Base-by-base conservation (phyloP, 2,797 vertebrate species). In the Scleropages formosus region DNA sequence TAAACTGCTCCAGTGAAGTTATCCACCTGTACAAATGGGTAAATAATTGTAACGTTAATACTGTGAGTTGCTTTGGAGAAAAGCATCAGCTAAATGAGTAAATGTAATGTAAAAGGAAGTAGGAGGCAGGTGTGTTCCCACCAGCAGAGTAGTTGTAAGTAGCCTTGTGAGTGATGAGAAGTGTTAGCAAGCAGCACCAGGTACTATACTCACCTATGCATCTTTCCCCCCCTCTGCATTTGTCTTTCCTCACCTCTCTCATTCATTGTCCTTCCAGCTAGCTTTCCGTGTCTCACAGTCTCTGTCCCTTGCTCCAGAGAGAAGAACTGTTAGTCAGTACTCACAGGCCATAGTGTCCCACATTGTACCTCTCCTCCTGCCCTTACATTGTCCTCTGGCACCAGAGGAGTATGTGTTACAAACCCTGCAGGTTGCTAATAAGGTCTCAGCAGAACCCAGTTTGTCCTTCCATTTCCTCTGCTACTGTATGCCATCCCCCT, bases 191-290 rank as follows among this genome's bases (percentile, higher is more conserved):
- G 31, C 31, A 39, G 31, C 31, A 31, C 31, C 31, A 39, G 31
- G 31, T 31, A 39, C 6, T 39, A 31, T 39, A 6, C 31, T 18
- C 53, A 59, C 16, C n/a, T 16, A 22, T 6, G 3, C n/a, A 1
- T 61, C 59, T 61, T 59, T 61, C 3, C 22, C 27, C 8, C 53
- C 49, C 61, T 31, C 51, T 66, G 47, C 53, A 66, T 74, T 66
- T 75, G 4, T 70, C 53, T 31, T 26, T 69, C 60, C 26, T 22
- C 22, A 8, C 8, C 61, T 60, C 16, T 47, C 63, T 61, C 65
- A 47, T 13, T 22, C 56, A 4, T 49, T 13, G 53, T 44, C 10
- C 15, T n/a, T 15, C 24, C 53, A 46, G 24, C 44, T n/a, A 4
- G 8, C 22, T 15, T 4, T 26, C n/a, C 63, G 20, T n/a, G 72